These are phyloP conservation scores for Dryadula phaetusa DNA, from an alignment of 2,888 invertebrate genomes.

Conservation along the genomic window DNA sequence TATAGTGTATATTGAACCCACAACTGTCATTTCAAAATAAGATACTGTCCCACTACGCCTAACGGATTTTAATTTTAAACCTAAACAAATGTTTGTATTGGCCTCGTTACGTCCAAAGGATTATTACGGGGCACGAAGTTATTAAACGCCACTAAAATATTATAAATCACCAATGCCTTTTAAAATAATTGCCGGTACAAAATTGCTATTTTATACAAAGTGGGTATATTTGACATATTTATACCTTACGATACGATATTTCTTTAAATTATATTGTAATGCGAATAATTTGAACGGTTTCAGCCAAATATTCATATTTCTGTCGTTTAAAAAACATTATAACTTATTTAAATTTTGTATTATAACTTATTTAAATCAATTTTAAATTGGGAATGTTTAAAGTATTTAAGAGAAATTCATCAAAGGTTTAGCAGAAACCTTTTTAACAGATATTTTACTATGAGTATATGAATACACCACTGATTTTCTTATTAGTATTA, in stretches of 20 bases:
- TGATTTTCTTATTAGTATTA: too few relatives aligned
- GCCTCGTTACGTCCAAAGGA: neutral
- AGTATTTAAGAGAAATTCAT: too few relatives aligned
- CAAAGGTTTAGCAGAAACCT: too few relatives aligned
- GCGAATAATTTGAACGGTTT: too few relatives aligned
- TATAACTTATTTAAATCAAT: too few relatives aligned
- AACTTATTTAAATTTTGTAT: too few relatives aligned
- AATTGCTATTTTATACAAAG: conserved; percentile 14
- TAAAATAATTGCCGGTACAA: conserved; percentile 18
- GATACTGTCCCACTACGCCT: neutral
- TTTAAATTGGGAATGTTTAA: too few relatives aligned
- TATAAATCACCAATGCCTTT: conserved; percentile 13
- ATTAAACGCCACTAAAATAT: conserved; percentile 19
- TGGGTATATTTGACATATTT: neutral
- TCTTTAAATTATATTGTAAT: neutral
- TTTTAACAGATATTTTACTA: too few relatives aligned
- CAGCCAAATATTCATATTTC: too few relatives aligned
- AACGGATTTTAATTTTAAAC: neutral
- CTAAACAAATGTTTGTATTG: conserved; percentile 12
- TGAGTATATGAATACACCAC: too few relatives aligned
- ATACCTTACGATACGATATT: neutral
- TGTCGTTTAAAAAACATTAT: too few relatives aligned
- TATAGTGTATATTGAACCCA: neutral
- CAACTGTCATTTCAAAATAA: neutral
- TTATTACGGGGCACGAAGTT: neutral